phyloP scores from a whole-genome alignment of 2,113 vertebrate genomes.

The Eurystomus gularis region DNA sequence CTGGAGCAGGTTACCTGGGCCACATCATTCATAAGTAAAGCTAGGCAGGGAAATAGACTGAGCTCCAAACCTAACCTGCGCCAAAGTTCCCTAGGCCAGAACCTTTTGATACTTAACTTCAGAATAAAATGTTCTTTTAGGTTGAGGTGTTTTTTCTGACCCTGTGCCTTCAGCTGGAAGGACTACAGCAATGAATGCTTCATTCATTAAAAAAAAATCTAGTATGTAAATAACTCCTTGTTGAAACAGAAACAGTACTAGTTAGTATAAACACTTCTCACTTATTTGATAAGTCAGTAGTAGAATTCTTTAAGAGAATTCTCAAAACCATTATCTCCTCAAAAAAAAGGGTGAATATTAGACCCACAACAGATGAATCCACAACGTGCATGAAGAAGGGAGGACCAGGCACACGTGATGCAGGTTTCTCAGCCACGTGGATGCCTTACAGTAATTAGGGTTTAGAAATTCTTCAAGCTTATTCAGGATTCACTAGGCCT shows the following conservation, averaged over 20 bases:
- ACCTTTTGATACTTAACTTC: not conserved
- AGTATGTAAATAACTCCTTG: not conserved
- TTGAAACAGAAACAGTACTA: not conserved
- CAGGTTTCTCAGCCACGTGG: not conserved
- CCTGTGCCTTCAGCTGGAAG: not conserved
- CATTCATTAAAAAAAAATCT: not conserved
- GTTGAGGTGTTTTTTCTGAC: not conserved
- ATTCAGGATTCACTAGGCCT: not conserved
- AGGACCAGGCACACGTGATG: not conserved
- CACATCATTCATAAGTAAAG: not conserved
- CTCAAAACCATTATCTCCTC: not conserved
- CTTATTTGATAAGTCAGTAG: not conserved
- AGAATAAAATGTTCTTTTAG: constrained; percentile 5
- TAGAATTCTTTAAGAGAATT: not conserved
- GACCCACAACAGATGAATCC: not conserved
- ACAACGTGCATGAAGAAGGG: not conserved
- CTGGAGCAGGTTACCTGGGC: not conserved
- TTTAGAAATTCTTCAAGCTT: not conserved
- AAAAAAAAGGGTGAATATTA: not conserved
- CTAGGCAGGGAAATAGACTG: not conserved
- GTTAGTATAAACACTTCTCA: not conserved
- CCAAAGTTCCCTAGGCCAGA: not conserved
- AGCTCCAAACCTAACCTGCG: not conserved
- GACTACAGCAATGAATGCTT: constrained; percentile 10
- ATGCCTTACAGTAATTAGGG: not conserved